A percentile compares a stretch with the other conserved stretches of the same genome.
Conservation (phyloP, 2,113 vertebrate species). For the Athene cunicularia region DNA sequence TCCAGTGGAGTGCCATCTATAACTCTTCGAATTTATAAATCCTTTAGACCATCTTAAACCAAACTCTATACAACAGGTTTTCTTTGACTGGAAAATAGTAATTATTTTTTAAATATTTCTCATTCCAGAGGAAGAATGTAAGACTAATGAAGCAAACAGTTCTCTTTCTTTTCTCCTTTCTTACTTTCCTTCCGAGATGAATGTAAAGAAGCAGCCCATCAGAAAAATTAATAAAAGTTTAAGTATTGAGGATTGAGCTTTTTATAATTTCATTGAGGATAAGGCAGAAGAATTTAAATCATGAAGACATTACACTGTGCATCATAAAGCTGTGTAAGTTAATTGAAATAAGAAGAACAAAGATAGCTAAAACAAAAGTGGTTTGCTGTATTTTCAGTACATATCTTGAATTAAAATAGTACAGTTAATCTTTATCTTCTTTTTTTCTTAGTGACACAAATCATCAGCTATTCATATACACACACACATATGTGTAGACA, state of each 20-base stretch:
- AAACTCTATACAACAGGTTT: neutral
- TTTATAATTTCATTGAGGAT: neutral
- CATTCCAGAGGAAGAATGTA: neutral
- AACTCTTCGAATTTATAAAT: neutral
- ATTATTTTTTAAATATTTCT: neutral
- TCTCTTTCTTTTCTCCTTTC: neutral
- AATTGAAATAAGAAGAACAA: neutral
- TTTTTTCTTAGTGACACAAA: neutral
- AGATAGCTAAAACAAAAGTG: neutral
- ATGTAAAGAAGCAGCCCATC: neutral
- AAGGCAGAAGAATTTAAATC: neutral
- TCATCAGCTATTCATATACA: neutral
- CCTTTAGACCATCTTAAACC: neutral
- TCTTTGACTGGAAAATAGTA: neutral
- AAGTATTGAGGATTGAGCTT: neutral
- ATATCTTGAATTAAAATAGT: neutral
- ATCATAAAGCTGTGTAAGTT: neutral
- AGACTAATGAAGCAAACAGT: neutral
- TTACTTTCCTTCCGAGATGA: neutral
- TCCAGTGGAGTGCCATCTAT: neutral
- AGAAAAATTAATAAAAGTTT: neutral
- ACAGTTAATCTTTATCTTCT: accelerated
- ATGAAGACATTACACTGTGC: neutral
- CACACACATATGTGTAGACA: accelerated
- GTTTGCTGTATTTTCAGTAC: neutral